Evolutionary conservation across 2,797 vertebrate genomes (phyloP), one percentile per base, ranked within the genome.

Genomic region (Characodon lateralis): DNA sequence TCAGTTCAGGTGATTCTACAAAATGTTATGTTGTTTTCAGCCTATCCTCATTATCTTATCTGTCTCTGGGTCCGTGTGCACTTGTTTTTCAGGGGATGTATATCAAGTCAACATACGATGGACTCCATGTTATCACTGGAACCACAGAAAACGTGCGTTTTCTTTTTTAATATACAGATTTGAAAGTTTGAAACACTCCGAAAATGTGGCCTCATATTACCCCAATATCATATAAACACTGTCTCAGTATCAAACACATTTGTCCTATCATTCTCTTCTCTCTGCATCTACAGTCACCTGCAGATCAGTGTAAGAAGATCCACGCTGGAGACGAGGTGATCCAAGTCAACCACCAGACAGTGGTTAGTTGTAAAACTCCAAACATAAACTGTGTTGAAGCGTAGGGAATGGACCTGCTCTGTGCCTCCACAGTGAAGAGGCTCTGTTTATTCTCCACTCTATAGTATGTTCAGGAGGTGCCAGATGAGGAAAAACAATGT

Each of bases 281-380:
- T 65, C 71, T 77, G 50, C 72, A 43, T 75, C 74, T 84, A 69
- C 87, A 96, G 95, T 96, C 95, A 88, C 95, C 95, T 46, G 95
- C 95, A 51, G 95, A 96, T 89, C 95, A 89, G 79, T 96, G 95
- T 88, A 96, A 96, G 93, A 96, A 96, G 93, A 96, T 96, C 88
- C 95, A 96, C 6, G 95, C 95, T 8, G 95, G 95, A 46, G 95
- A 96, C 6, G 95, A 96, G 85, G 95, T 96, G 79, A 96, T 96
- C 82, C 95, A 96, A 91, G 95, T 96, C 91, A 96, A 96, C 89
- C 95, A 96, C 83, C 95, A 96, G 89, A 96, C 95, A 74, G 95
- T 96, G 95, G 95, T 96, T 90, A 94, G 95, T 94, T 39, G 71
- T 63, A 70, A 39, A 1, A 50, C 77, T 78, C 82, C 78, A 84